Conservation (phyloP, 2,888 invertebrate genomes). For the Hyles lineata region DNA sequence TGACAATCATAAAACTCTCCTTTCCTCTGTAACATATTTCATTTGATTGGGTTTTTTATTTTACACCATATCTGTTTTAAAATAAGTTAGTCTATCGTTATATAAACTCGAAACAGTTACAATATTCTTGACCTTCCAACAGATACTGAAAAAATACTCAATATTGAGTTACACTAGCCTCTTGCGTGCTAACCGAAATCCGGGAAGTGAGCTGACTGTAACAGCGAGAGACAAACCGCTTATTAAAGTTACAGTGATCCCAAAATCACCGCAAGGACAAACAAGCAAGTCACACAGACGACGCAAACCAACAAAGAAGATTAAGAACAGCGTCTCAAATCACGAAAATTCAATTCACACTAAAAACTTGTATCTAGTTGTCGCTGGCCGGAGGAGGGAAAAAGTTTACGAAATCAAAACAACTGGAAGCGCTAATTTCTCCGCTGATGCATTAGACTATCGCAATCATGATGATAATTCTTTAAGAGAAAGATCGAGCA, state of each 20-base stretch:
- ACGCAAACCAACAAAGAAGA: conserved; percentile 45
- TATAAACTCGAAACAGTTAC: neutral
- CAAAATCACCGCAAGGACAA: conserved; percentile 51
- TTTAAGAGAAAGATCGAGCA: conserved; percentile 46
- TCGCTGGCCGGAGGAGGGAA: conserved; percentile 55
- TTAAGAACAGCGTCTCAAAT: conserved; percentile 57
- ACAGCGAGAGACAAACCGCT: conserved; percentile 50
- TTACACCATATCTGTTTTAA: no score
- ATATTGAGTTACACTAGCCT: conserved; percentile 47
- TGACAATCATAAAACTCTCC: no score
- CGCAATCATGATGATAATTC: conserved; percentile 52
- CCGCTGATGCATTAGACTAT: conserved; percentile 40
- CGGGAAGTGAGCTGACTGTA: neutral
- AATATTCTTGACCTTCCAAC: conserved; percentile 30
- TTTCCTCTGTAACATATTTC: no score
- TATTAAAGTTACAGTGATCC: conserved; percentile 66
- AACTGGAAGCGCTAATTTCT: conserved; percentile 59
- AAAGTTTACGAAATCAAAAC: conserved; percentile 65
- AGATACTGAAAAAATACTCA: conserved; percentile 54
- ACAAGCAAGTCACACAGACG: conserved; percentile 49
- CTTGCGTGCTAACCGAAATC: conserved; percentile 32
- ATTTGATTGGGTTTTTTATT: no score
- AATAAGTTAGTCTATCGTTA: no score
- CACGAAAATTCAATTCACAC: conserved; percentile 58
- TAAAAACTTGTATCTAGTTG: conserved; percentile 57